Conservation (phyloP, 2,113 vertebrate species). For the Ctenodactylus gundi region DNA sequence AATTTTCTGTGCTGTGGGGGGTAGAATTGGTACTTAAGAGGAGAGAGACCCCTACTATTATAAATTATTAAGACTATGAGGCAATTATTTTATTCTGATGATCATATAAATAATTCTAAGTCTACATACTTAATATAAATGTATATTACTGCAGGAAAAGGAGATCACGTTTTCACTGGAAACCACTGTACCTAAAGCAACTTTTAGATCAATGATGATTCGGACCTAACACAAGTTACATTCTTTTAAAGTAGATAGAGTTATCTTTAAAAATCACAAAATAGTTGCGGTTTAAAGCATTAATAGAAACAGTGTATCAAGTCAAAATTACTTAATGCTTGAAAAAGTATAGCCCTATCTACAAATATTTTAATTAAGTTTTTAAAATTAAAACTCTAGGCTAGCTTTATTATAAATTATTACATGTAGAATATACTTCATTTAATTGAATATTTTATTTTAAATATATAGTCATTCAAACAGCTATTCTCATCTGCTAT, state of each 20-base stretch:
- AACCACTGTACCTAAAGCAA: background rate
- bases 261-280: slow-evolving; percentile 36
- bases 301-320: background rate
- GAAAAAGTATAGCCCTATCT: slow-evolving; percentile 11
- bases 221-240: background rate
- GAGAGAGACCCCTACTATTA: slow-evolving; percentile 44
- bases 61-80: slow-evolving; percentile 57
- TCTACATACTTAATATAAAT: slow-evolving; percentile 43
- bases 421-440: slow-evolving; percentile 31
- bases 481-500: slow-evolving; percentile 36
- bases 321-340: too few relatives aligned
- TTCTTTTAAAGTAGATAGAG: background rate
- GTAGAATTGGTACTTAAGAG: slow-evolving; percentile 66
- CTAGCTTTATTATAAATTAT: slow-evolving; percentile 38
- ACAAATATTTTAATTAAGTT: slow-evolving; percentile 53
- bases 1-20: slow-evolving; percentile 70
- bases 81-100: slow-evolving; percentile 64
- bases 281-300: slow-evolving; percentile 28
- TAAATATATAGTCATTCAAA: slow-evolving; percentile 26
- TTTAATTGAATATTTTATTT: background rate
- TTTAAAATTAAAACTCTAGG: slow-evolving; percentile 58
- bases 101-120: slow-evolving; percentile 60
- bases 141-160: slow-evolving; percentile 22
- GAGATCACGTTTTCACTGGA: slow-evolving; percentile 49
- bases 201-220: slow-evolving; percentile 18